A percentile compares a stretch with the other conserved stretches of the same genome.
These are phyloP conservation scores for Tapera naevia DNA, from an alignment of 2,797 vertebrate genomes.

Conservation along the genomic window DNA sequence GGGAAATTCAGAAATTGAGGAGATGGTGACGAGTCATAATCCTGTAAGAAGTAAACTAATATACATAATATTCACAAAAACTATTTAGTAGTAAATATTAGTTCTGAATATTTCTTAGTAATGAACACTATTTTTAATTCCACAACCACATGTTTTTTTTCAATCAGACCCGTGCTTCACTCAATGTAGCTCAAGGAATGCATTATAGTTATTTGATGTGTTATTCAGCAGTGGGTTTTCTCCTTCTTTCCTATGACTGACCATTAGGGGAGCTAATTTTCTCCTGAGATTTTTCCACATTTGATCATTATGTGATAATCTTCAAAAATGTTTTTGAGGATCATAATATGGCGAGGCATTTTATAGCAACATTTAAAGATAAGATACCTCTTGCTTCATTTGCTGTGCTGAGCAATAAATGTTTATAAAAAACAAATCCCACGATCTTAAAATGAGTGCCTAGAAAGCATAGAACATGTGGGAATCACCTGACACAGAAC, in stretches of 20 bases:
- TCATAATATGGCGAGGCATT: not conserved
- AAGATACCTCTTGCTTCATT: not conserved
- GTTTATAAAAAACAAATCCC: not conserved
- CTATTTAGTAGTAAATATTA: not conserved
- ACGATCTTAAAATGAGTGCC: not conserved
- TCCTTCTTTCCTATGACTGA: not conserved
- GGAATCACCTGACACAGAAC: not conserved
- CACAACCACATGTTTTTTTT: not conserved
- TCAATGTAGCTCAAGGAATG: not conserved
- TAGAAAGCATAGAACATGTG: not conserved
- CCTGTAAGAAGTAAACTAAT: not conserved
- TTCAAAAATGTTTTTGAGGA: not conserved
- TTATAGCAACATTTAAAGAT: not conserved
- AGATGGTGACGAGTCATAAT: not conserved
- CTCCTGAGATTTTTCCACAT: not conserved
- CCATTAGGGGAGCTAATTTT: not conserved
- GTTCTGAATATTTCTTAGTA: not conserved
- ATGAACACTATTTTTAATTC: not conserved
- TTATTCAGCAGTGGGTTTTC: not conserved
- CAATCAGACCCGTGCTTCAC: not conserved
- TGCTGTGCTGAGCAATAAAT: not conserved
- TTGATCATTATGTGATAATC: not conserved
- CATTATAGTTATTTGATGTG: not conserved
- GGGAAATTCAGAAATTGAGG: not conserved
- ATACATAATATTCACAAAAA: not conserved